phyloP scores from a whole-genome alignment of 2,113 vertebrate genomes.

The Corythornis madagascariensis region DNA sequence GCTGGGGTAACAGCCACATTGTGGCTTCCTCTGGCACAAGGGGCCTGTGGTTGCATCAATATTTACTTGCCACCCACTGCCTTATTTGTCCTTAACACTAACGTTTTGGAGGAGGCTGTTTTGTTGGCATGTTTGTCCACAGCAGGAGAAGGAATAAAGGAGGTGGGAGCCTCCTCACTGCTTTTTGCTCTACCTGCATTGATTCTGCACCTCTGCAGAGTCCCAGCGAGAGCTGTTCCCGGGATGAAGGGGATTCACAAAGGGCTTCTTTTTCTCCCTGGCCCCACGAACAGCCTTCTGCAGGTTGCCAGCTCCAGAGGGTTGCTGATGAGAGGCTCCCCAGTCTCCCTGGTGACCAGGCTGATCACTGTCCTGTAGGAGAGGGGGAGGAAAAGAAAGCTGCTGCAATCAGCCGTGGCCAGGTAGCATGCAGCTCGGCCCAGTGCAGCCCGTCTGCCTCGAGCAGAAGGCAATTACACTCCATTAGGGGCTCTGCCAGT shows the following conservation, averaged over 20 bases:
- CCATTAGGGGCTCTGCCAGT: slow-evolving; percentile 37
- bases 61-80: neutral
- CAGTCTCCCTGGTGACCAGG: slow-evolving; percentile 37
- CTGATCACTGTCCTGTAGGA: neutral
- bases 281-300: neutral
- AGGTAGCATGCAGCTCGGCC: neutral
- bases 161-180: neutral
- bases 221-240: neutral
- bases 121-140: fast-evolving
- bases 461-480: slow-evolving; percentile 42
- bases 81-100: neutral
- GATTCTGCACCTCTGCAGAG: neutral
- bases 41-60: neutral
- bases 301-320: neutral
- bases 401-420: neutral
- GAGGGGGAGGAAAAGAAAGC: neutral
- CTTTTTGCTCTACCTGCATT: neutral
- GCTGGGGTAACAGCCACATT: neutral
- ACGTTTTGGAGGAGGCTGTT: neutral
- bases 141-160: neutral
- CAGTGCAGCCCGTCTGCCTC: neutral
- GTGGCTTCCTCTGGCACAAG: neutral
- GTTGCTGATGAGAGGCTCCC: neutral
- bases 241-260: neutral
- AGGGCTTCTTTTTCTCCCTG: neutral